Percentiles rank a stretch among this genome's conserved stretches.
Conservation (phyloP, 2,888 invertebrate species). For the Sylvicola cinctus region DNA sequence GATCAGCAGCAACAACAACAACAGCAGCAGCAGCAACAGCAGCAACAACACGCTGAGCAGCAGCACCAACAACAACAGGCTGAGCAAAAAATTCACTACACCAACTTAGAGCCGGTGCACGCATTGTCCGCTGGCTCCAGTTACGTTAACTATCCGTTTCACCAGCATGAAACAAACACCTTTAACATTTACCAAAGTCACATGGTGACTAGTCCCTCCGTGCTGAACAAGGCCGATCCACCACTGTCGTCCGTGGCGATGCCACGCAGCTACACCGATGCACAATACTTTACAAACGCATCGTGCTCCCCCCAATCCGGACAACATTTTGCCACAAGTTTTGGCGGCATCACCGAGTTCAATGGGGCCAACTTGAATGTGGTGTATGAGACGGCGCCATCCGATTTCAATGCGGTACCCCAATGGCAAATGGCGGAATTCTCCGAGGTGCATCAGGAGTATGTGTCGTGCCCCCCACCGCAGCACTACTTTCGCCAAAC, state of each 20-base stretch:
- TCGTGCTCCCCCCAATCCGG: no score
- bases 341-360: no score
- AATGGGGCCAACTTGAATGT: no score
- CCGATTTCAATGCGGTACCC: no score
- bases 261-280: no score
- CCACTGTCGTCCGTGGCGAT: conserved; percentile 12
- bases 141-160: not conserved
- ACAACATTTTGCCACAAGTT: no score
- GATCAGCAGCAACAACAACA: not conserved
- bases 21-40: conserved; percentile 2
- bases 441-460: no score
- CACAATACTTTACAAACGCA: no score
- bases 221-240: conserved; percentile 15
- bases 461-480: no score
- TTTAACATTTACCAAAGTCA: conserved; percentile 3
- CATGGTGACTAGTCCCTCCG: conserved; percentile 6
- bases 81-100: conserved; percentile 7
- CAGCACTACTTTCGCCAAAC: no score
- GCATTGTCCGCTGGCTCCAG: conserved; percentile 4
- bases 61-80: conserved; percentile 1
- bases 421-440: no score
- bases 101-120: conserved; percentile 7
- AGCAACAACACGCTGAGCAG: not conserved
- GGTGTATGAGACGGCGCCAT: no score
- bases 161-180: not conserved